Conservation (phyloP, 2,113 vertebrate species). For the Myotis davidii region DNA sequence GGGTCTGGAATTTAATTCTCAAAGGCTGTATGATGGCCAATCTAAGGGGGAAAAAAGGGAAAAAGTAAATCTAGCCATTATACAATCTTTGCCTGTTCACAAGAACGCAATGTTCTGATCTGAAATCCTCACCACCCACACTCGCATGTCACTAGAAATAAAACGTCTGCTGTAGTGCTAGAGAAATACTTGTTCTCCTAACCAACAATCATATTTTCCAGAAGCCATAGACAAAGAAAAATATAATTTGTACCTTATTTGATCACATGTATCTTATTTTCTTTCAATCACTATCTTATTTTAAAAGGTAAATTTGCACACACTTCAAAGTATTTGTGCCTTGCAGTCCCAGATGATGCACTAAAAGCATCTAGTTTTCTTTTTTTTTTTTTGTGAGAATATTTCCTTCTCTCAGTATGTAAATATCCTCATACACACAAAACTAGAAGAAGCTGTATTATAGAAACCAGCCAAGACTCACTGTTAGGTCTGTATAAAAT, state of each 20-base stretch:
- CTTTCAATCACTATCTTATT: conserved; percentile 20
- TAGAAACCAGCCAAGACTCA: background rate
- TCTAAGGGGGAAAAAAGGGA: background rate
- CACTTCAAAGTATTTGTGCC: background rate
- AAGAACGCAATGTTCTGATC: conserved; percentile 73
- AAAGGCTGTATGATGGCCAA: conserved; percentile 22
- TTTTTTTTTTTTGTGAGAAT: background rate
- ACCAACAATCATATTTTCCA: conserved; percentile 42
- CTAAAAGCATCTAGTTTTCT: background rate
- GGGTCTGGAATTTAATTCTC: background rate
- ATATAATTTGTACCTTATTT: background rate
- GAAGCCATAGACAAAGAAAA: conserved; percentile 35
- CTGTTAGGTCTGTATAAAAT: background rate
- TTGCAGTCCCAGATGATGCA: background rate
- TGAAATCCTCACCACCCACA: conserved; percentile 78
- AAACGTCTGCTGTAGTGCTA: conserved; percentile 60
- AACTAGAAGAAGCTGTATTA: background rate
- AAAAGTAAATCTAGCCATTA: conserved; percentile 56
- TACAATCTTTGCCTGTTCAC: conserved; percentile 69
- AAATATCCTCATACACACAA: background rate
- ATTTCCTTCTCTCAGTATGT: background rate
- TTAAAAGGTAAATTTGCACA: conserved; percentile 21
- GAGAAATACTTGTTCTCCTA: conserved; percentile 67
- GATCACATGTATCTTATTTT: conserved; percentile 32
- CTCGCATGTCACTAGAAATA: conserved; percentile 68